Base-by-base conservation (phyloP, 1,140 invertebrate species). In the Hylaeus anthracinus region DNA sequence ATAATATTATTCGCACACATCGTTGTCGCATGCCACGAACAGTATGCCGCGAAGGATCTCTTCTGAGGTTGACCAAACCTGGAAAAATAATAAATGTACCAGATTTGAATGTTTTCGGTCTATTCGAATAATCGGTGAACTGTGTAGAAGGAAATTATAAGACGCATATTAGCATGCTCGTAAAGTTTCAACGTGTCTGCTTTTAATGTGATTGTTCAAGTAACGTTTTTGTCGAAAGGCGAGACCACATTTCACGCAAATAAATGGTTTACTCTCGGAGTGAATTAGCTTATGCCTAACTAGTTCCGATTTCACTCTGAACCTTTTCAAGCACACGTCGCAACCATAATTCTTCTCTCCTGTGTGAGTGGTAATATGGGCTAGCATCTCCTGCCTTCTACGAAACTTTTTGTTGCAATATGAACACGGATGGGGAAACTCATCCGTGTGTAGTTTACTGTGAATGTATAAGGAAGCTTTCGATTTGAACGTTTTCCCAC, bases 181-280 rank as follows among this genome's bases (percentile, higher is more conserved):
- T 15, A 81, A 65, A 43, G 66, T 70, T 56, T 88, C 81, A 10
- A 71, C 81, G 56, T 89, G 88, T 69, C 82, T 83, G 65, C 79
- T 89, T 75, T 88, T 89, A 76, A 88, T 45, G 82, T 95, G 94
- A 86, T 92, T 94, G 37, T 93, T 93, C 41, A 95, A 86, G 81
- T 95, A 95, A n/a, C 95, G 90, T 83, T 90, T 92, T 78, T 95
- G 95, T 26, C 94, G 94, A 86, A 96, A 96, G 5, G 90, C 93
- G 37, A 94, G 91, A 3, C 92, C 92, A 85, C 96, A 96, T 14
- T 92, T 89, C 48, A 92, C 84, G 64, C 94, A 94, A 64, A 91
- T 94, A 83, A 90, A 94, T 82, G 91, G 95, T 91, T 94, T 95
- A 51, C 90, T 92, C 14, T 93, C 91, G 3, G 92, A 91, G 86